Base-by-base conservation (phyloP, 2,113 vertebrate species). In the Syrmaticus mikado region DNA sequence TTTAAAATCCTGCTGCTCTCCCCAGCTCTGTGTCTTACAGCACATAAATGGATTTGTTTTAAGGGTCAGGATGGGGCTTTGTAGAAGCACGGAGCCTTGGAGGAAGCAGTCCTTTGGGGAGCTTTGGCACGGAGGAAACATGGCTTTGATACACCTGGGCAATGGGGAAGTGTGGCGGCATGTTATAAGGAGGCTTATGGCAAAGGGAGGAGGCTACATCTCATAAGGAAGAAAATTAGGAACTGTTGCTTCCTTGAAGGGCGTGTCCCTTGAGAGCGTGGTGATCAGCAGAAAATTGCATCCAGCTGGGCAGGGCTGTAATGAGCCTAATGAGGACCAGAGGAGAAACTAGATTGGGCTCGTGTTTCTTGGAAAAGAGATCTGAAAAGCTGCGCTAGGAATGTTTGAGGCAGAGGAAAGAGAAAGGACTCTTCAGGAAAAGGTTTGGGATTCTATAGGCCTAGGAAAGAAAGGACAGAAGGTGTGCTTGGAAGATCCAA, bases 231-330 rank as follows among this genome's bases (percentile, higher is more conserved):
- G 93, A 61, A 86, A 93, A 93, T 94, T 81, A 90, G 85, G 95
- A 96, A 93, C 57, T 93, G 83, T 20, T 83, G 73, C 46, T 96
- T 94, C 95, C 85, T 86, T 90, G 80, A 90, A 93, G 93, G 96
- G 96, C 78, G 96, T 96, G 93, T 57, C 57, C 46, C 74, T 64
- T 0, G 30, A 87, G 87, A 66, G 30, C 77, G 62, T 61, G 93
- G n/a, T 82, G 46, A 93, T 96, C 93, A 96, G 96, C 96, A 95
- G 85, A 92, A 95, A 92, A 88, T 78, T 93, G 80, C 92, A 96
- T 66, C 83, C 88, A 91, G 93, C 73, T 90, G 17, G 1, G 88
- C 83, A 94, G 65, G 83, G 73, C 73, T 84, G 20, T 95, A 95
- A 96, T 88, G 82, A 93, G 76, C 46, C 90, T 96, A 90, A 95